These are phyloP conservation scores for Drosophila sturtevanti DNA, from an alignment of 1,140 invertebrate genomes.

Conservation along the genomic window DNA sequence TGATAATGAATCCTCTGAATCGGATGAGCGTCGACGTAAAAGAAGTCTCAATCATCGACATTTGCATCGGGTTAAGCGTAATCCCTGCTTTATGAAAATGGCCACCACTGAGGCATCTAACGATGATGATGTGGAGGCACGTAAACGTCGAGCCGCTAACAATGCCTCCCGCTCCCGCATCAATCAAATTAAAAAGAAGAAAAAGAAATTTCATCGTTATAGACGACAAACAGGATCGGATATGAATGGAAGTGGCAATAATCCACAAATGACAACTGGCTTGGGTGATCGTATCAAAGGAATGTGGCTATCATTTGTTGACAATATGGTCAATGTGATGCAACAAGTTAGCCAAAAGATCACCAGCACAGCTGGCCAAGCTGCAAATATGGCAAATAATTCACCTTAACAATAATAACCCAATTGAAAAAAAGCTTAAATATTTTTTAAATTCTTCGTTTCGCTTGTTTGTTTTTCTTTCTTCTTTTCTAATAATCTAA, in stretches of 20 bases:
- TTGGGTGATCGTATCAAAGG: constrained; percentile 43
- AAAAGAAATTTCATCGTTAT: constrained; percentile 45
- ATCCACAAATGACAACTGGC: background rate
- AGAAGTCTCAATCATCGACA: constrained; percentile 2
- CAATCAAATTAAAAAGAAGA: constrained; percentile 35
- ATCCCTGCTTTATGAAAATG: constrained; percentile 54
- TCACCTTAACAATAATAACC: too few relatives aligned
- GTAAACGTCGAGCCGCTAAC: constrained; percentile 45
- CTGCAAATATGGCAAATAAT: background rate
- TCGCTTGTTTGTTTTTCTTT: constrained; percentile 18
- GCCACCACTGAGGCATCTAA: constrained; percentile 25
- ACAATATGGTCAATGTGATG: constrained; percentile 46
- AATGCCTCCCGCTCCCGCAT: constrained; percentile 47
- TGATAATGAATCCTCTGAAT: constrained; percentile 38
- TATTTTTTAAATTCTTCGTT: background rate
- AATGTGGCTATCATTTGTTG: constrained; percentile 51
- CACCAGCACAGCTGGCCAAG: constrained; percentile 6
- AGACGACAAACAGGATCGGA: constrained; percentile 39
- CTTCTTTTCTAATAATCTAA: too few relatives aligned
- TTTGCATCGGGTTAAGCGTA: constrained; percentile 34
- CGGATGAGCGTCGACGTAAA: constrained; percentile 41
- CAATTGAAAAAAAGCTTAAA: too few relatives aligned
- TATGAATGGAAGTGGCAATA: background rate
- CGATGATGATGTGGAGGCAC: constrained; percentile 62
- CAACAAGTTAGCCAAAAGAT: constrained; percentile 53